Base-by-base conservation (phyloP, 2,888 invertebrate species). In the Zeuzera pyrina region DNA sequence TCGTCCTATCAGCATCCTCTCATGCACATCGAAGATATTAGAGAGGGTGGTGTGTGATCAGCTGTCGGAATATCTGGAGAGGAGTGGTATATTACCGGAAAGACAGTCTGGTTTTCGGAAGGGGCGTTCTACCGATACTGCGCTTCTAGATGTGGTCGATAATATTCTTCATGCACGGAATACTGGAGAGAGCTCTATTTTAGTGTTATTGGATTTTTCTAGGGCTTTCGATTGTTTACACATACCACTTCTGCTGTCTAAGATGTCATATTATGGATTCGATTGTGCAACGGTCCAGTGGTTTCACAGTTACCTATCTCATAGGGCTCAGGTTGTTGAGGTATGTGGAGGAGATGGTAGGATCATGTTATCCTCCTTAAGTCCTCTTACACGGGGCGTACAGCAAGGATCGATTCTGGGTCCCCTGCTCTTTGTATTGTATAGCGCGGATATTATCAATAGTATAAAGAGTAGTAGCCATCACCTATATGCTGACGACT, bases 341-440 rank as follows among this genome's bases (percentile, higher is more conserved):
- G 19, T 19, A 19, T 7, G 5, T 19, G 6, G 8, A 7, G 6
- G 8, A 19, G 19, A 19, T 7, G 8, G 2, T 19, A 8, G 19
- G 19, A 19, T 5, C 19, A 19, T 8, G 8, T 8, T 16, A 5
- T 16, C 8, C 6, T 8, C 8, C 19, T 19, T 7, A 19, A 8
- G 2, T 19, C 5, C 19, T 7, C 6, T 19, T 8, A 19, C 5
- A 7, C 5, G 5, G 8, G 19, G 19, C 6, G 19, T 19, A 7
- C 19, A 5, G 5, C 38, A 42, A 6, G 38, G 38, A 0, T 45
- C 39, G 1, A 31, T 42, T 3, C 19, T 41, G 3, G 41, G 36
- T 2, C 43, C 42, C 0, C n/a, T 44, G 8, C 25, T 45, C 0
- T 45, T 41, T 30, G 31, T 37, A 5, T 6, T 41, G 3, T 47